phyloP scores from a whole-genome alignment of 2,797 vertebrate genomes.

The Pogoniulus pusillus region DNA sequence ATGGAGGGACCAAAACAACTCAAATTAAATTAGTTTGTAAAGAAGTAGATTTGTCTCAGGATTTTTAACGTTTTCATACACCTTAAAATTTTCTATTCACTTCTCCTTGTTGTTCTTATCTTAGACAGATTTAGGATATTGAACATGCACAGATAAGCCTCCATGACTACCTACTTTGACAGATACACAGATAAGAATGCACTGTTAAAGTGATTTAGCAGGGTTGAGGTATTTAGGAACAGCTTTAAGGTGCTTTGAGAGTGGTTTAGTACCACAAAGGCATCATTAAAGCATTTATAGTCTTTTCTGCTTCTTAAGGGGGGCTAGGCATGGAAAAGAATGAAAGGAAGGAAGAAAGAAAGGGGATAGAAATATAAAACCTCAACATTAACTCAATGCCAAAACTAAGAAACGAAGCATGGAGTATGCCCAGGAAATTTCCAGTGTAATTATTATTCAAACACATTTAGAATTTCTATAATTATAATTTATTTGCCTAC shows the following conservation, averaged over 20 bases:
- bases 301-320: neutral
- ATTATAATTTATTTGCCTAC: neutral
- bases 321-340: neutral
- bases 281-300: constrained; percentile 16
- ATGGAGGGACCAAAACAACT: neutral
- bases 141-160: constrained; percentile 62
- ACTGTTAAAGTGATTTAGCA: constrained; percentile 57
- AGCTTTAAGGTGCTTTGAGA: constrained; percentile 5
- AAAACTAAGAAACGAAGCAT: neutral
- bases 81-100: neutral
- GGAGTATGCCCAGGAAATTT: neutral
- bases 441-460: neutral
- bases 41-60: neutral
- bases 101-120: constrained; percentile 46
- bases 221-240: constrained; percentile 24
- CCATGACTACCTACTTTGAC: constrained; percentile 61
- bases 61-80: constrained; percentile 31
- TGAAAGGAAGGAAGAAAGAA: neutral
- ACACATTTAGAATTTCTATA: neutral
- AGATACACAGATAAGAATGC: constrained; percentile 64
- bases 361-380: neutral
- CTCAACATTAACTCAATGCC: neutral
- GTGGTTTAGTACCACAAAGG: constrained; percentile 21
- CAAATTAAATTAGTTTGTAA: neutral
- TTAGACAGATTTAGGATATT: constrained; percentile 59